Evolutionary conservation across 1,140 invertebrate species (phyloP).

Genomic region (Aricia agestis): DNA sequence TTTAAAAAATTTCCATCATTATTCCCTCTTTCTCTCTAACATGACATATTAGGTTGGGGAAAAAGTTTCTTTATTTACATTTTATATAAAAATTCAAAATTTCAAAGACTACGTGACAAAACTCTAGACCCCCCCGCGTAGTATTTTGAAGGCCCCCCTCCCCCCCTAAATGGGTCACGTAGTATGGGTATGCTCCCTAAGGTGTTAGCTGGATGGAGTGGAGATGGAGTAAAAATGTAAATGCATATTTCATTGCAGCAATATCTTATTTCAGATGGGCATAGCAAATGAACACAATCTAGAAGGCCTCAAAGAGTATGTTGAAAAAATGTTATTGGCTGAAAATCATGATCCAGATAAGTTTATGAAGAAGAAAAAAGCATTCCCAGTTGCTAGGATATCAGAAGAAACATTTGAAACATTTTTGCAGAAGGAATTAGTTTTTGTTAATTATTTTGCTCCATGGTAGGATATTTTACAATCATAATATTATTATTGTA

Average conservation of each 20-base stretch:
- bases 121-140: too few species aligned
- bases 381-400: constrained; percentile 62
- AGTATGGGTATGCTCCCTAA: too few species aligned
- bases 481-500: neutral
- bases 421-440: constrained; percentile 62
- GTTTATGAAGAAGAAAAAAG: constrained; percentile 65
- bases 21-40: too few species aligned
- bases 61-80: too few species aligned
- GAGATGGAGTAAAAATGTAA: too few species aligned
- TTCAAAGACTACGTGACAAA: too few species aligned
- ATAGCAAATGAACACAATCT: constrained; percentile 42
- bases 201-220: too few species aligned
- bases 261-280: constrained; percentile 47
- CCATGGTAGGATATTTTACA: constrained; percentile 47
- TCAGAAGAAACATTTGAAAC: constrained; percentile 68
- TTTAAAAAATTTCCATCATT: too few species aligned
- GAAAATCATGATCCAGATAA: constrained; percentile 70
- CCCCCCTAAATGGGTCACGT: too few species aligned
- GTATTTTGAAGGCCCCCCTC: too few species aligned
- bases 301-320: constrained; percentile 49
- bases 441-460: constrained; percentile 67
- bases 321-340: constrained; percentile 59
- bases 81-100: too few species aligned
- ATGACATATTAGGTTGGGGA: too few species aligned
- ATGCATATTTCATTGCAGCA: neutral